Conservation (phyloP, 2,888 invertebrate genomes). For the Tortrix viridana region DNA sequence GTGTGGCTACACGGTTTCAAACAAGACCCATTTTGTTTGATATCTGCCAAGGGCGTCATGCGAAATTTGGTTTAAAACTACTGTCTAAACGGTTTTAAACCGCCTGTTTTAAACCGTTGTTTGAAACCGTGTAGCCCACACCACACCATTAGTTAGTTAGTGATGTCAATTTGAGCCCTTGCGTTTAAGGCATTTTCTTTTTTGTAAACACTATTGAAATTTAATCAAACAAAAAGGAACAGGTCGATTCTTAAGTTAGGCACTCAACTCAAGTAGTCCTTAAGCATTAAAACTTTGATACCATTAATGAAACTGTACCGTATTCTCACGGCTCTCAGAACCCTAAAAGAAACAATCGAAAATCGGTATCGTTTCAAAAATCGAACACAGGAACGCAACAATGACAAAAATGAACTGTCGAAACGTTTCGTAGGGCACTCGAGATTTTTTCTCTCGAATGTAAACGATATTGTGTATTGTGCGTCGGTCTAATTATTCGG, state of each 20-base stretch:
- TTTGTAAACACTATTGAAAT: too few species aligned
- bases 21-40: too few species aligned
- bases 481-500: conserved; percentile 79
- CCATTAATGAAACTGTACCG: conserved; percentile 51
- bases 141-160: too few species aligned
- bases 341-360: conserved; percentile 62
- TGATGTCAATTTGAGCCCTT: too few species aligned
- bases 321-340: conserved; percentile 76
- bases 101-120: too few species aligned
- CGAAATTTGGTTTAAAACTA: too few species aligned
- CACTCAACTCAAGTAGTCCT: background rate
- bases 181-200: too few species aligned
- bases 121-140: too few species aligned
- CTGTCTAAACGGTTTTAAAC: too few species aligned
- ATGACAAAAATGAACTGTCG: conserved; percentile 77
- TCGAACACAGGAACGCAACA: conserved; percentile 62
- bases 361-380: conserved; percentile 59
- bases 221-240: background rate
- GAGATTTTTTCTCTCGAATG: conserved; percentile 73
- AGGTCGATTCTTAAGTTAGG: conserved; percentile 1
- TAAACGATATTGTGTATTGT: conserved; percentile 71
- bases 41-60: too few species aligned
- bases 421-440: conserved; percentile 66
- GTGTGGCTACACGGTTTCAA: too few species aligned
- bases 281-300: conserved; percentile 18